A percentile compares a stretch with the other conserved stretches of the same genome.
These are phyloP conservation scores for Magallana gigas DNA, from an alignment of 1,140 invertebrate species.

Conservation along the genomic window DNA sequence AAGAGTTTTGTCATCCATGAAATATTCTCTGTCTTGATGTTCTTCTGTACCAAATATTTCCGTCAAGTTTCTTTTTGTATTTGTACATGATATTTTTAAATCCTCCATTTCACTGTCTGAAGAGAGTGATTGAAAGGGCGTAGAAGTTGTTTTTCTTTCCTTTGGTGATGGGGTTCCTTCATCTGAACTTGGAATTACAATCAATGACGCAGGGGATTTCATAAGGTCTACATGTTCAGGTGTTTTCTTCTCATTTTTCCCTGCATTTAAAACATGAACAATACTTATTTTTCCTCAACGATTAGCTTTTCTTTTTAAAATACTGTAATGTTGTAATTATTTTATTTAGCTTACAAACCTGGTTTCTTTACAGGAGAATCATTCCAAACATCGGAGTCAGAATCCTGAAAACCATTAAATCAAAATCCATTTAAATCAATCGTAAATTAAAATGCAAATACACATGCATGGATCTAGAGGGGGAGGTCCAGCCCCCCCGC, in stretches of 20 bases:
- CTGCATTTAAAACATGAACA: not conserved
- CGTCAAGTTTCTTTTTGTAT: not conserved
- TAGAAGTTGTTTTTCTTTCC: not conserved
- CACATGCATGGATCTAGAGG: too few species aligned
- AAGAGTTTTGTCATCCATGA: not conserved
- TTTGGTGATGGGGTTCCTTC: not conserved
- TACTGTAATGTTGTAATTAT: not conserved
- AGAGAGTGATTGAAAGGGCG: not conserved
- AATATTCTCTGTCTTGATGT: not conserved
- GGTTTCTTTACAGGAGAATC: not conserved
- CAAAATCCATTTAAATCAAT: too few species aligned
- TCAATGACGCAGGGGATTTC: not conserved
- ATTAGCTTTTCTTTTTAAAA: not conserved
- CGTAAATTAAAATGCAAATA: too few species aligned
- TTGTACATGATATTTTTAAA: not conserved
- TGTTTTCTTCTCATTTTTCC: not conserved
- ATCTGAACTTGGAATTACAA: conserved; percentile 4
- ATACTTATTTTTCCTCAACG: not conserved
- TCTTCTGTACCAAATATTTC: not conserved
- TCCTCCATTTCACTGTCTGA: not conserved
- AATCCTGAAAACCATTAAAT: not conserved
- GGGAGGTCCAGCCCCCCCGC: too few species aligned
- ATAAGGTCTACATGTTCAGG: not conserved
- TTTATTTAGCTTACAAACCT: not conserved
- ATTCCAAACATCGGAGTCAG: conserved; percentile 14